phyloP scores from a whole-genome alignment of 2,113 vertebrate genomes.

The Heliornis fulica region DNA sequence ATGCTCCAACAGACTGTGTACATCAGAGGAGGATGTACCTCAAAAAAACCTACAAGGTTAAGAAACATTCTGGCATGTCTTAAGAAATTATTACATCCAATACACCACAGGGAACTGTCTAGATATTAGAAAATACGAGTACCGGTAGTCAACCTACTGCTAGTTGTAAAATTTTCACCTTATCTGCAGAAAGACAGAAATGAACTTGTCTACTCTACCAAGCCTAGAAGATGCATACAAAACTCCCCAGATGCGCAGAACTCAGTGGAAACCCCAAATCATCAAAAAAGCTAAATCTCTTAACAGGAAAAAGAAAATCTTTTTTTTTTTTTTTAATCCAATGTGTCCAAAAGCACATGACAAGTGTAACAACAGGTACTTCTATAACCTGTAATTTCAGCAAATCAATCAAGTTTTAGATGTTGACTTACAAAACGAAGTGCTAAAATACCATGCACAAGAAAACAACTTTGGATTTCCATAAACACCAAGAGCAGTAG shows the following conservation, averaged over 20 bases:
- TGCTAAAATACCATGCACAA: background rate
- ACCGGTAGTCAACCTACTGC: background rate
- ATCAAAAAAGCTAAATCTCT: background rate
- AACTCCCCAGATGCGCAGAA: background rate
- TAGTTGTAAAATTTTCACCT: background rate
- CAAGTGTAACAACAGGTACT: background rate
- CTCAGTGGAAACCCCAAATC: background rate
- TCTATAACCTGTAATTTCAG: background rate
- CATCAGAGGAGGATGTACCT: background rate
- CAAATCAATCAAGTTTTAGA: background rate
- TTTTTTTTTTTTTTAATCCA: background rate
- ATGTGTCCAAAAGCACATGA: background rate
- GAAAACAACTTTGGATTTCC: background rate
- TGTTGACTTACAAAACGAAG: background rate
- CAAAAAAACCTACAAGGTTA: background rate
- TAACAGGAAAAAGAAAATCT: background rate
- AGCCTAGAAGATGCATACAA: background rate
- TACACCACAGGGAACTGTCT: background rate
- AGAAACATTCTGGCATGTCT: background rate
- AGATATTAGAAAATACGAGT: background rate
- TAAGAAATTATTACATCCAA: background rate
- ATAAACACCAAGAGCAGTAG: background rate
- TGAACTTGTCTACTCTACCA: background rate
- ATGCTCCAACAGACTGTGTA: background rate
- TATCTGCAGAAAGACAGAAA: background rate